Evolutionary conservation across 2,113 vertebrate genomes (phyloP), one percentile per base, ranked within the genome.

Genomic region (Myodes glareolus): DNA sequence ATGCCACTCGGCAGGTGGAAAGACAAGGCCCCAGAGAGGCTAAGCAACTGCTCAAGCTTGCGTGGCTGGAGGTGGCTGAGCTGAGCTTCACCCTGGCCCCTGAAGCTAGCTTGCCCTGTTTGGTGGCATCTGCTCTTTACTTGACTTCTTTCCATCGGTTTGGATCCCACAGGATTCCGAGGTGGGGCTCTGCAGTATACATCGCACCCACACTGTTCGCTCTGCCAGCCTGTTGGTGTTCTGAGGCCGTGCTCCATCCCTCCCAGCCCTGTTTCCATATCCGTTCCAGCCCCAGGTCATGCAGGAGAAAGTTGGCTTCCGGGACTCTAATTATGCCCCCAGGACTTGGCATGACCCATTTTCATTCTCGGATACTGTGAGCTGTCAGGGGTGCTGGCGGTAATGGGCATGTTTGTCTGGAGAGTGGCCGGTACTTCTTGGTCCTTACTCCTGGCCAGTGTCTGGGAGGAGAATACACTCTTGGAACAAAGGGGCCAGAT

Each of bases 271-370:
- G 45, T 61, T 88, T 92, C 84, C 50, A 61, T 5, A 39, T 61
- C 88, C 80, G 8, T 42, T 47, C 65, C 39, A 23, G 90, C 50
- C 88, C 65, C 21, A 1, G 86, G 42, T 81, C 73, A 14, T 52
- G 61, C 31, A 68, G 73, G 55, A 93, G 81, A 68, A 77, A 68
- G 50, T 7, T 17, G 52, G 50, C 82, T 89, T 82, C 75, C 0
- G 90, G 89, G 78, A 89, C 39, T 81, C 7, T 94, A 80, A 94
- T 93, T 88, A 95, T 90, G 67, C 78, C 92, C 92, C 50, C 0
- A 3, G 93, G 97, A 68, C 55, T 78, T 42, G 31, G 36, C 31
- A 2, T 81, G 94, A 94, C 90, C 95, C 73, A 96, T 36, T 95
- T 95, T 13, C 29, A 36, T 68, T 95, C 76, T 82, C 0, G 3